Evolutionary conservation across 1,140 invertebrate genomes (phyloP).

Genomic region (Drosophila erecta): DNA sequence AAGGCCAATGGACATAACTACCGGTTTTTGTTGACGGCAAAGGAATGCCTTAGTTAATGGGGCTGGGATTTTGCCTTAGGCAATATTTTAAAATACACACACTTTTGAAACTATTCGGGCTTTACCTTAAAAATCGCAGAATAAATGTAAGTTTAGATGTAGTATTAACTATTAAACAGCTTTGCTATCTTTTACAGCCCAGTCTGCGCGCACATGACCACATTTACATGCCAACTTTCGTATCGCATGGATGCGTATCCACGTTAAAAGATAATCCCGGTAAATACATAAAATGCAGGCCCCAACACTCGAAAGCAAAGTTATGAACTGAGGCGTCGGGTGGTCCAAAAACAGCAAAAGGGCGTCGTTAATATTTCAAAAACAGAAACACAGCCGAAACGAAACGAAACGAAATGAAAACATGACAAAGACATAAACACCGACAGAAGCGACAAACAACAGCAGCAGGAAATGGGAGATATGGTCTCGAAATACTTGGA

Average conservation of each 20-base stretch:
- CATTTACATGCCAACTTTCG: slow-evolving; percentile 17
- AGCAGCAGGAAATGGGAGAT: slow-evolving; percentile 32
- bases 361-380: slow-evolving; percentile 82
- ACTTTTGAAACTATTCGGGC: no score
- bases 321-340: slow-evolving; percentile 57
- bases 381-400: slow-evolving; percentile 65
- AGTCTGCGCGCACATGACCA: neutral
- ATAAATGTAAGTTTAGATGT: no score
- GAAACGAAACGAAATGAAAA: slow-evolving; percentile 38
- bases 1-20: slow-evolving; percentile 15
- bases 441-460: slow-evolving; percentile 29
- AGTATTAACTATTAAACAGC: no score
- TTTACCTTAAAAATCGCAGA: no score
- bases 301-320: slow-evolving; percentile 69
- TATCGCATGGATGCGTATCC: slow-evolving; percentile 8
- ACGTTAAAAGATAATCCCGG: slow-evolving; percentile 32
- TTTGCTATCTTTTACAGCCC: no score
- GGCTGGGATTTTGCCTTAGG: neutral
- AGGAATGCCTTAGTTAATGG: slow-evolving; percentile 1
- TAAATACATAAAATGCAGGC: slow-evolving; percentile 74
- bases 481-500: slow-evolving; percentile 38
- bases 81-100: neutral
- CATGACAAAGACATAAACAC: slow-evolving; percentile 16
- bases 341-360: slow-evolving; percentile 68
- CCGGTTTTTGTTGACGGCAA: slow-evolving; percentile 2